These are phyloP conservation scores for Apotomis capreana DNA, from an alignment of 2,888 invertebrate genomes.

Conservation along the genomic window DNA sequence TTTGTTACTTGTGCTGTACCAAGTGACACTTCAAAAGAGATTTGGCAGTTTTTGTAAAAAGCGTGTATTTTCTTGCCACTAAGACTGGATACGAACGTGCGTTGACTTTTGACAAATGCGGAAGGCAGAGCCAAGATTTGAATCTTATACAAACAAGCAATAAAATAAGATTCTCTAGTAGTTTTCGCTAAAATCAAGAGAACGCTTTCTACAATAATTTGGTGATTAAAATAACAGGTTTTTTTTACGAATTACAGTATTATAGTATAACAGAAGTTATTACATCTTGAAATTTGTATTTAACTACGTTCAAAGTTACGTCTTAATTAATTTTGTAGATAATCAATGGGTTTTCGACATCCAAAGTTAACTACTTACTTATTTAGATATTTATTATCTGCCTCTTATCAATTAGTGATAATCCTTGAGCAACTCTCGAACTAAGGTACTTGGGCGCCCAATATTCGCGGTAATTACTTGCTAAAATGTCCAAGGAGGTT, in stretches of 20 bases:
- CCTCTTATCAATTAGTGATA: conserved; percentile 16
- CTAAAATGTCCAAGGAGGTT: conserved; percentile 6
- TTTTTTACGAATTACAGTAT: not conserved
- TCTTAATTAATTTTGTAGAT: conserved; percentile 12
- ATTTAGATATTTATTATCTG: conserved; percentile 25
- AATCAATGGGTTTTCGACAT: conserved; percentile 6
- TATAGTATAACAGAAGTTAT: not conserved
- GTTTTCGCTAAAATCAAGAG: too few relatives aligned
- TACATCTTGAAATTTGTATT: not conserved
- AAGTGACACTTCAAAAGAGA: too few relatives aligned
- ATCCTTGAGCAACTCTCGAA: conserved; percentile 17
- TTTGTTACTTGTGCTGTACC: too few relatives aligned
- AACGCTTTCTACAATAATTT: too few relatives aligned
- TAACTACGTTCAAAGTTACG: not conserved
- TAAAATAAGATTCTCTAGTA: too few relatives aligned
- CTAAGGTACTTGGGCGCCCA: conserved; percentile 13
- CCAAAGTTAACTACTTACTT: conserved; percentile 10
- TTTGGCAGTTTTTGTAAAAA: too few relatives aligned
- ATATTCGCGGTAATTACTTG: conserved; percentile 7
- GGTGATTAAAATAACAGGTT: not conserved
- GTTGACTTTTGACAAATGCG: too few relatives aligned
- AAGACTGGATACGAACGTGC: too few relatives aligned
- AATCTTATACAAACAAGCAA: too few relatives aligned
- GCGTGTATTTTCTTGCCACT: too few relatives aligned
- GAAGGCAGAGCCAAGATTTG: too few relatives aligned